phyloP scores from a whole-genome alignment of 2,888 invertebrate species.

The Ectropis crepuscularia region DNA sequence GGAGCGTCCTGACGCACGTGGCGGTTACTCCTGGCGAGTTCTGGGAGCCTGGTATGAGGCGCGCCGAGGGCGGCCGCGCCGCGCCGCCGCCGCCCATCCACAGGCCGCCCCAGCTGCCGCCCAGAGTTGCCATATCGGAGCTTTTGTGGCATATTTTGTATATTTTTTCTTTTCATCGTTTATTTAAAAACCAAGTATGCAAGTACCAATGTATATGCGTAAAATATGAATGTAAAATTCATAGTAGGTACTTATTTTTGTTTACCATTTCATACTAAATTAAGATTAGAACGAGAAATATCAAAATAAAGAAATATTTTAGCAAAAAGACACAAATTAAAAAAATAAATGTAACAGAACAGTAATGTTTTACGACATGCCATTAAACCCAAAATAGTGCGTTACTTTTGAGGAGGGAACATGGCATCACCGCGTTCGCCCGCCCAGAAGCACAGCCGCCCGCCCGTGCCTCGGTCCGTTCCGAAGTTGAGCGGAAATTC shows the following conservation, averaged over 20 bases:
- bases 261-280: too few species aligned
- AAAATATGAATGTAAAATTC: too few species aligned
- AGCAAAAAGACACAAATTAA: too few species aligned
- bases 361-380: too few species aligned
- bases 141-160: neutral
- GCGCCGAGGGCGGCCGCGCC: conserved; percentile 82
- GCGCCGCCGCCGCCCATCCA: conserved; percentile 79
- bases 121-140: conserved; percentile 40
- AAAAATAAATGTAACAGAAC: too few species aligned
- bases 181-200: too few species aligned
- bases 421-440: conserved; percentile 54
- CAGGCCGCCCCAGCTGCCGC: conserved; percentile 66
- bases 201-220: too few species aligned
- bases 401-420: neutral
- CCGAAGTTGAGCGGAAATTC: conserved; percentile 57
- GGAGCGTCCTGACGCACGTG: conserved; percentile 75
- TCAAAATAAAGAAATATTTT: too few species aligned
- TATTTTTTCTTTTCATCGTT: neutral
- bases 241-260: too few species aligned
- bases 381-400: too few species aligned
- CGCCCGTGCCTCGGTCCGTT: conserved; percentile 76
- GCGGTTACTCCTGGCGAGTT: conserved; percentile 56
- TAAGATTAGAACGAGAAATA: too few species aligned
- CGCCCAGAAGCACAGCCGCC: conserved; percentile 77
- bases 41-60: conserved; percentile 80